These are phyloP conservation scores for Poeciliopsis gracilis DNA, from an alignment of 2,797 vertebrate genomes.

Conservation along the genomic window DNA sequence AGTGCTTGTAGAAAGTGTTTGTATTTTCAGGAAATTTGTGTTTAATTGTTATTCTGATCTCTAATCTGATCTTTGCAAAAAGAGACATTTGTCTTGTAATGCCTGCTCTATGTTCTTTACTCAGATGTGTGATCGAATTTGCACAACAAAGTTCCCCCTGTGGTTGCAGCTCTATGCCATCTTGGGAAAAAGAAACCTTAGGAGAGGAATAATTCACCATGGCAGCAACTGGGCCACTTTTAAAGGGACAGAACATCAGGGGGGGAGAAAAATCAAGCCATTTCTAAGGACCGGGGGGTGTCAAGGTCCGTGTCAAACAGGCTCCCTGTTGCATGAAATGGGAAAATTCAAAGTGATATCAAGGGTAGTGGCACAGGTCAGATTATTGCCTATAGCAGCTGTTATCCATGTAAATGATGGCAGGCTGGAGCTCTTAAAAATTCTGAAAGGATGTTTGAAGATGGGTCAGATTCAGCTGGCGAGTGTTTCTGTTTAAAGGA, in stretches of 20 bases:
- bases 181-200: constrained; percentile 1
- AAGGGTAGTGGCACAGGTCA: constrained; percentile 46
- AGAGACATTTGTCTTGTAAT: not conserved
- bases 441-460: constrained; percentile 26
- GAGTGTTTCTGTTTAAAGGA: constrained; percentile 9
- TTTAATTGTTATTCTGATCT: not conserved
- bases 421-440: constrained; percentile 33
- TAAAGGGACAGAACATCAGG: constrained; percentile 14
- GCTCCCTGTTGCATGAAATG: constrained; percentile 31
- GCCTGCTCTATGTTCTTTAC: not conserved
- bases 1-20: not conserved
- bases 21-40: not conserved
- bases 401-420: constrained; percentile 15
- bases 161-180: not conserved
- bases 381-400: constrained; percentile 26
- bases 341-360: constrained; percentile 43
- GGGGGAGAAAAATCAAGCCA: constrained; percentile 9
- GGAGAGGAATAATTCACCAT: constrained; percentile 15
- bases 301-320: constrained; percentile 35
- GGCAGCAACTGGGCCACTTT: constrained; percentile 11
- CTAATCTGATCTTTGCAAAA: not conserved
- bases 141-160: not conserved
- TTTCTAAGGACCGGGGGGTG: constrained; percentile 23
- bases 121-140: not conserved
- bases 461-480: constrained; percentile 6